phyloP scores from a whole-genome alignment of 2,888 invertebrate genomes.

The Hemistola chrysoprasaria region DNA sequence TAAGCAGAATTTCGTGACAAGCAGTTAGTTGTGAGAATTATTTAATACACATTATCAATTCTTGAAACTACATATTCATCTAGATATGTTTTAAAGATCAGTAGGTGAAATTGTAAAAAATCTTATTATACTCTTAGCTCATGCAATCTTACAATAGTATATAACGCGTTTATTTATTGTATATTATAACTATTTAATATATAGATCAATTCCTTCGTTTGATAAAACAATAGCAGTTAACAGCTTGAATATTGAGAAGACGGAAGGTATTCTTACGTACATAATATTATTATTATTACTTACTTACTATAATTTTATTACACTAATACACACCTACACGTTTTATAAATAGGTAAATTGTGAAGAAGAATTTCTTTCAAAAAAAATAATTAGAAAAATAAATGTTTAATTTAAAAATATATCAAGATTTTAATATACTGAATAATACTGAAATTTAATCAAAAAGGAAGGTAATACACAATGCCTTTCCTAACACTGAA shows the following conservation, averaged over 20 bases:
- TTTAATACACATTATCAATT: constrained; percentile 9
- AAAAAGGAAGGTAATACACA: no score
- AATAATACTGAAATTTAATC: no score
- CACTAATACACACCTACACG: no score
- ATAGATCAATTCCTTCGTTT: constrained; percentile 65
- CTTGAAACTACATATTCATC: constrained; percentile 20
- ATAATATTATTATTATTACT: background rate
- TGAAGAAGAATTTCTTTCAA: no score
- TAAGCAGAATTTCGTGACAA: no score
- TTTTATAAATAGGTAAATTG: no score
- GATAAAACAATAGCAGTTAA: constrained; percentile 39
- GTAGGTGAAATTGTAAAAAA: constrained; percentile 23
- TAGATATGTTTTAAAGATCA: constrained; percentile 18
- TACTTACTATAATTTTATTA: no score
- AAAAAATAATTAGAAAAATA: no score
- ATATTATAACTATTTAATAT: constrained; percentile 33
- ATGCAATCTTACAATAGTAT: constrained; percentile 25
- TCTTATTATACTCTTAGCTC: constrained; percentile 25
- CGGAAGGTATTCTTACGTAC: constrained; percentile 1
- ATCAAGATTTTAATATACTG: background rate
- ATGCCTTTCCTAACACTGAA: no score
- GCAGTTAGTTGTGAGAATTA: background rate
- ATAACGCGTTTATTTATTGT: constrained; percentile 28
- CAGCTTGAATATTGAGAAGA: constrained; percentile 11
- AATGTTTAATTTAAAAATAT: no score